Conservation (phyloP, 2,113 vertebrate genomes). For the Mirza zaza region DNA sequence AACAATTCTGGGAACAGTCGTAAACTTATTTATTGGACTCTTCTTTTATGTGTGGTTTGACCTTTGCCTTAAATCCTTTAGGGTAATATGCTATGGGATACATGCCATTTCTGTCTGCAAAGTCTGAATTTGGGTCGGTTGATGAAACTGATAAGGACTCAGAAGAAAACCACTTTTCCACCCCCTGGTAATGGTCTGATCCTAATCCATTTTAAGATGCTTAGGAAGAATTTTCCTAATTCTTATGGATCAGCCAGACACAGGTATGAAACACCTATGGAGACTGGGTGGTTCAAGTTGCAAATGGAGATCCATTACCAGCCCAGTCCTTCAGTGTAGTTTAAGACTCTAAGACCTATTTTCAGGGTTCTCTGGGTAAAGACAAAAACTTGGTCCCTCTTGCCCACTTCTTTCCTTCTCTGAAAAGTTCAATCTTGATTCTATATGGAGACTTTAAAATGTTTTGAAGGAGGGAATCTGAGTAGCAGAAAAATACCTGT, state of each 20-base stretch:
- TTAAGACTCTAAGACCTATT: background rate
- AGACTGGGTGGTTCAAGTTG: background rate
- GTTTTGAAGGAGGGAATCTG: conserved; percentile 48
- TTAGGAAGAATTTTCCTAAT: background rate
- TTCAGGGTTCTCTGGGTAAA: background rate
- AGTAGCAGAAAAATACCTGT: conserved; percentile 47
- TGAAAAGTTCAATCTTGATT: conserved; percentile 22
- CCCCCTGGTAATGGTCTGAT: background rate
- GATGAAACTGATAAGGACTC: background rate
- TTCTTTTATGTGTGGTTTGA: background rate
- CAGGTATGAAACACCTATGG: background rate
- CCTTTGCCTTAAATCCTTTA: background rate
- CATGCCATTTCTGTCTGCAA: background rate
- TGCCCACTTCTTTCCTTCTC: background rate
- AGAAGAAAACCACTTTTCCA: background rate
- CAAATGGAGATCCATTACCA: background rate
- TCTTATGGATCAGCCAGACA: background rate
- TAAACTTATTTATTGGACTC: background rate
- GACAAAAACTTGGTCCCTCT: background rate
- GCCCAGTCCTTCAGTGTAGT: background rate
- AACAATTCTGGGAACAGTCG: background rate
- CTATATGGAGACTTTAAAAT: conserved; percentile 36
- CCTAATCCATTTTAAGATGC: background rate
- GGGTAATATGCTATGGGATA: background rate
- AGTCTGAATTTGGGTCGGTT: background rate